These are phyloP conservation scores for Eumeta japonica DNA, from an alignment of 1,140 invertebrate species.

Conservation along the genomic window DNA sequence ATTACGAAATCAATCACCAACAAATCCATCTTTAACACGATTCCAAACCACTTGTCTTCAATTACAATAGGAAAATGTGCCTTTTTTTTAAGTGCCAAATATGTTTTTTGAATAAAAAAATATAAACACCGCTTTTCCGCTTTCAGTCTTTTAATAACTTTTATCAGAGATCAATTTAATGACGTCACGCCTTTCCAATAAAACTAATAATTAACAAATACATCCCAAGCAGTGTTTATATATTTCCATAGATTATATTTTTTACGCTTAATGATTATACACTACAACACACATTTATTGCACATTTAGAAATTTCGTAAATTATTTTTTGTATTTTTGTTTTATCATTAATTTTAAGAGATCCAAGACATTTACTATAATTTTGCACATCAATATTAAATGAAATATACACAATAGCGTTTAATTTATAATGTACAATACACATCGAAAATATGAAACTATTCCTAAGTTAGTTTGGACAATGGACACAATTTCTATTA, in stretches of 20 bases:
- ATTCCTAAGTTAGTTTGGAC: slow-evolving; percentile 52
- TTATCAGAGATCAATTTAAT: not conserved
- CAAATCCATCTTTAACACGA: slow-evolving; percentile 59
- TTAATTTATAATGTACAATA: slow-evolving; percentile 50
- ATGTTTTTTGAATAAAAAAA: slow-evolving; percentile 16
- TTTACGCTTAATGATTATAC: slow-evolving; percentile 56
- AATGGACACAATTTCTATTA: slow-evolving; percentile 46
- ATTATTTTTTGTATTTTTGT: slow-evolving; percentile 53
- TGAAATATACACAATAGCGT: slow-evolving; percentile 57
- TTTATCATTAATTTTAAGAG: slow-evolving; percentile 46
- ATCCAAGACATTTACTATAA: slow-evolving; percentile 58
- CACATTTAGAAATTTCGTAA: slow-evolving; percentile 59
- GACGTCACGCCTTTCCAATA: no score
- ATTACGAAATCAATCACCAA: slow-evolving; percentile 61
- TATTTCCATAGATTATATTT: slow-evolving; percentile 6
- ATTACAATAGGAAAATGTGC: slow-evolving; percentile 55
- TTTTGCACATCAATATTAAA: slow-evolving; percentile 55
- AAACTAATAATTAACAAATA: no score
- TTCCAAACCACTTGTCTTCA: slow-evolving; percentile 52
- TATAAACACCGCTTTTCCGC: not conserved
- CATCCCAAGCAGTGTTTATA: not conserved
- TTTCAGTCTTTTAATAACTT: not conserved
- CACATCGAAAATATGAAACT: slow-evolving; percentile 55
- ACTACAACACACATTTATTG: slow-evolving; percentile 61
- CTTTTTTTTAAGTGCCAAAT: slow-evolving; percentile 56